Percentiles rank a stretch among this genome's conserved stretches.
These are phyloP conservation scores for Plectropomus leopardus DNA, from an alignment of 2,113 vertebrate genomes.

Conservation along the genomic window DNA sequence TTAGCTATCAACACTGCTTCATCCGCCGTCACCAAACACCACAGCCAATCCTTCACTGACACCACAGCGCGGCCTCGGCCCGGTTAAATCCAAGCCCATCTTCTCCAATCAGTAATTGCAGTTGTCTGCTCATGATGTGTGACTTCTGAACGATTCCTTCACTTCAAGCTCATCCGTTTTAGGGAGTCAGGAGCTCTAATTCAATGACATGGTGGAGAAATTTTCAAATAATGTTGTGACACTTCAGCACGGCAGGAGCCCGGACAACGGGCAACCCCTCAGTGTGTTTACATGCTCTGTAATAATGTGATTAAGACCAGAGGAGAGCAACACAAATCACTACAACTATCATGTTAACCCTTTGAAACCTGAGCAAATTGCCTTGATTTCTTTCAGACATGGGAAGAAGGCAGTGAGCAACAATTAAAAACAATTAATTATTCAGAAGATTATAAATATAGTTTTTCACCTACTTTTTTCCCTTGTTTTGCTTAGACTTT, in stretches of 20 bases:
- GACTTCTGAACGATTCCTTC: conserved; percentile 51
- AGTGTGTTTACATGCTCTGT: conserved; percentile 52
- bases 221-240: conserved; percentile 61
- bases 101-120: conserved; percentile 55
- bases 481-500: too few relatives aligned
- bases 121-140: conserved; percentile 57
- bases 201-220: conserved; percentile 48
- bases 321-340: conserved; percentile 38
- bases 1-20: conserved; percentile 65
- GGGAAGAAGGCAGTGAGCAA: too few relatives aligned
- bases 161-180: conserved; percentile 49
- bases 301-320: conserved; percentile 59
- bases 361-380: too few relatives aligned
- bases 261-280: conserved; percentile 40
- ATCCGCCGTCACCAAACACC: conserved; percentile 36
- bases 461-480: too few relatives aligned
- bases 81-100: conserved; percentile 49
- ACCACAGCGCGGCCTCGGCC: conserved; percentile 34
- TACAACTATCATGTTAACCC: conserved; percentile 35
- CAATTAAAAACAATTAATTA: too few relatives aligned
- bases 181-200: conserved; percentile 8
- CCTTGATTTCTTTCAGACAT: too few relatives aligned
- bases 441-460: too few relatives aligned
- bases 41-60: conserved; percentile 54
- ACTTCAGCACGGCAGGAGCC: conserved; percentile 49